Evolutionary conservation across 2,113 vertebrate species (phyloP).

Genomic region (Erinaceus europaeus): DNA sequence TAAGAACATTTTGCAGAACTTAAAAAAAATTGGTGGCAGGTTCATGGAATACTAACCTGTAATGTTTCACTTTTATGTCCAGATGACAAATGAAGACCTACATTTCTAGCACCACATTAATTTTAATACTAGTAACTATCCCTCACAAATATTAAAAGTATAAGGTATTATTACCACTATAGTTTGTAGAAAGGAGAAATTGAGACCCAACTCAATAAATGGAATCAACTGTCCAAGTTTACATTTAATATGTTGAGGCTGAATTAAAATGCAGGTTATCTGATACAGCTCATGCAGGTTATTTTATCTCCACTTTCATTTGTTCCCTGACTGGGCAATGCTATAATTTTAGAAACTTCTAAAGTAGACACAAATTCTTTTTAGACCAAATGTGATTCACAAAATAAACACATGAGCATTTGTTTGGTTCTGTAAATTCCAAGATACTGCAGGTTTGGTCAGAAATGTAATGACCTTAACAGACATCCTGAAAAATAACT

Average conservation of each 20-base stretch:
- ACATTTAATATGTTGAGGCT: background rate
- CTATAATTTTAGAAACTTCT: constrained; percentile 46
- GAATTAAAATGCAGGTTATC: background rate
- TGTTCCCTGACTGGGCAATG: background rate
- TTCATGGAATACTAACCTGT: constrained; percentile 38
- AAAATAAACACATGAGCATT: constrained; percentile 11
- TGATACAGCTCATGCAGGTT: background rate
- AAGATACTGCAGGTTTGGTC: background rate
- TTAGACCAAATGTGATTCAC: constrained; percentile 20
- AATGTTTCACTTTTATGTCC: constrained; percentile 26
- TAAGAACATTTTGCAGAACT: constrained; percentile 46
- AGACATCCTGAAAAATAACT: background rate
- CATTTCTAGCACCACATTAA: constrained; percentile 19
- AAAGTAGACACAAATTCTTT: background rate
- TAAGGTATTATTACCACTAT: background rate
- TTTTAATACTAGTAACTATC: background rate
- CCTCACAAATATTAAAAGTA: background rate
- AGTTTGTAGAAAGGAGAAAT: background rate
- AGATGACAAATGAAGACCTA: constrained; percentile 35
- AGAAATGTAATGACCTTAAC: constrained; percentile 43
- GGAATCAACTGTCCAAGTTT: background rate
- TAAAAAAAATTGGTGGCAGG: constrained; percentile 43
- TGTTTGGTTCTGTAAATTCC: constrained; percentile 25
- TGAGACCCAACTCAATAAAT: background rate
- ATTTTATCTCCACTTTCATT: background rate